These are phyloP conservation scores for Bothrops jararaca DNA, from an alignment of 2,113 vertebrate species.

Conservation along the genomic window DNA sequence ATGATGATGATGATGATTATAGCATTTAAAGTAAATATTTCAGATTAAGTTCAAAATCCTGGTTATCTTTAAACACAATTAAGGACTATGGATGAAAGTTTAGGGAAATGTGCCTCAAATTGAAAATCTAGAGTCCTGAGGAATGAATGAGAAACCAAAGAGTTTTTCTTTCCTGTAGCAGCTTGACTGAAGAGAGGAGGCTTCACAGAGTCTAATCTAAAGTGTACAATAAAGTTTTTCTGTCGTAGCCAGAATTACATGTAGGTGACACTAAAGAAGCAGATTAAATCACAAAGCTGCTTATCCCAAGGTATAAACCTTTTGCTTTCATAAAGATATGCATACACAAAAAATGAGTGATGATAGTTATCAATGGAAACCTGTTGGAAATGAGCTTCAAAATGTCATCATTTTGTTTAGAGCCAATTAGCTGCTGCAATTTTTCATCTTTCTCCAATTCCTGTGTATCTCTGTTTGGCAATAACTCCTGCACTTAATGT, in stretches of 20 bases:
- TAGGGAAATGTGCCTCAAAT: background rate
- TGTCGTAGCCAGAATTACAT: background rate
- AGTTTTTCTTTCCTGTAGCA: background rate
- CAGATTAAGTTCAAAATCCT: background rate
- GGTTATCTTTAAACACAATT: background rate
- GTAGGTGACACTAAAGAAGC: slow-evolving; percentile 28
- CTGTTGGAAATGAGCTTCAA: background rate
- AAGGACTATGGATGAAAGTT: background rate
- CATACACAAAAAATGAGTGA: background rate
- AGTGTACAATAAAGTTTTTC: slow-evolving; percentile 9
- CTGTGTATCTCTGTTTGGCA: slow-evolving; percentile 21
- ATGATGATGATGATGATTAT: too few relatives aligned
- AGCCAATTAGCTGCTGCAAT: background rate
- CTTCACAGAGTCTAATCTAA: background rate
- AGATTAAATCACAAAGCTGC: slow-evolving; percentile 19
- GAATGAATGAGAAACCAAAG: background rate
- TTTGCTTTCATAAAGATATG: slow-evolving; percentile 23
- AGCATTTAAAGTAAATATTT: background rate
- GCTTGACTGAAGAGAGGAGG: background rate
- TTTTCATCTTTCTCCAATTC: slow-evolving; percentile 24
- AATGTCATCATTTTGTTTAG: slow-evolving; percentile 13
- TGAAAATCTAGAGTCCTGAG: background rate
- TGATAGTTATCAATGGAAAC: slow-evolving; percentile 14
- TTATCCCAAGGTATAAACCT: background rate
- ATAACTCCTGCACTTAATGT: background rate